Evolutionary conservation across 2,888 invertebrate genomes (phyloP), one percentile per base, ranked within the genome.

Genomic region (Homarus gammarus): DNA sequence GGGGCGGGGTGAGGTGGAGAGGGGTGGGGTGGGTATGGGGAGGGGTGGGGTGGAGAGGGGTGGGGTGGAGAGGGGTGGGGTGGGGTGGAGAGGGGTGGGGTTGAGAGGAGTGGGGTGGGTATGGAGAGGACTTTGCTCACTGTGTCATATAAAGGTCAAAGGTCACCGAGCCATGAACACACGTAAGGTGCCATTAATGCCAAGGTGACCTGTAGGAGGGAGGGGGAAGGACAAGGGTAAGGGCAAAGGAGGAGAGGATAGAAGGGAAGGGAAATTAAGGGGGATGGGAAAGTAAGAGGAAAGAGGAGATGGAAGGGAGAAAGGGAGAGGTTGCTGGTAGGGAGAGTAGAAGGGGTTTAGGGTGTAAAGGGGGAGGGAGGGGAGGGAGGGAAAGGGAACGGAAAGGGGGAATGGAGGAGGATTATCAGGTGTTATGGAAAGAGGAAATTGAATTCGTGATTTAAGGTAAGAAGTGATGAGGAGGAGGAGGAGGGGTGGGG

Each of bases 11-110:
- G 72, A 38, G n/a, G 12, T 8, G 31, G 12, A 12, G 49, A 44
- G 38, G 49, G 38, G 31, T n/a, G 31, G 27, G 44, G 73, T 38
- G 73, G n/a, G 73, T n/a, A 38, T n/a, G 73, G n/a, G 75, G 31
- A 31, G 6, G 27, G 31, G 75, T 2, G 75, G 15, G 75, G 38
- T 15, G 38, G 31, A 75, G 15, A 22, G 10, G 27, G 27, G 27
- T 15, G 22, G n/a, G n/a, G 12, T 8, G 31, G 12, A 12, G 49
- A 44, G 38, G 49, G 38, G 31, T n/a, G 31, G 27, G 3, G 72
- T 3, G 38, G 72, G 31, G 22, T n/a, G 22, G 33, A 77, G 49
- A n/a, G n/a, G n/a, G n/a, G n/a, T n/a, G n/a, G n/a, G n/a, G n/a
- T n/a, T n/a, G 33, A 77, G 49, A n/a, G n/a, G n/a, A n/a, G n/a